These are phyloP conservation scores for Threskiornis aethiopicus DNA, from an alignment of 2,797 vertebrate genomes.

Conservation along the genomic window DNA sequence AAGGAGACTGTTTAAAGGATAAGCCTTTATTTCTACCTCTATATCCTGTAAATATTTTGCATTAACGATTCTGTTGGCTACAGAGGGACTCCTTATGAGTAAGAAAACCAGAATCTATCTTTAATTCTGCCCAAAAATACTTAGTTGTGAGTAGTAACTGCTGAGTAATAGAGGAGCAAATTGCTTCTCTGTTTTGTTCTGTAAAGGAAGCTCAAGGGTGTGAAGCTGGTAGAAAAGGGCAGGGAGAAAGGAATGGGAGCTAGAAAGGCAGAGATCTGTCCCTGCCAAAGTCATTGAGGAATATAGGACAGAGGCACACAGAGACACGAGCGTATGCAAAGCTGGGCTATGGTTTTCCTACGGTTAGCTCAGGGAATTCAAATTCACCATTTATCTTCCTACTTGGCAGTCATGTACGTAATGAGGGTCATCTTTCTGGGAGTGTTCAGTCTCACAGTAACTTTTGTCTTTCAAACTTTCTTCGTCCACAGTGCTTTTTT, in stretches of 20 bases:
- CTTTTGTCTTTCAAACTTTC: neutral
- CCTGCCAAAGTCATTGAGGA: neutral
- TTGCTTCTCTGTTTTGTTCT: neutral
- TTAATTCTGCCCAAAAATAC: neutral
- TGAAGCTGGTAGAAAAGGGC: neutral
- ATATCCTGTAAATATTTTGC: neutral
- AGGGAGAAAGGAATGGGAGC: neutral
- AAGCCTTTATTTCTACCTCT: neutral
- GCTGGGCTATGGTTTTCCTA: neutral
- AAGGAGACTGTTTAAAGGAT: neutral
- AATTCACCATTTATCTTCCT: neutral
- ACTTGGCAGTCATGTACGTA: neutral
- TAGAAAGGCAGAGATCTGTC: neutral
- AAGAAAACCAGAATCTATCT: neutral
- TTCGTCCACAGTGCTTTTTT: neutral
- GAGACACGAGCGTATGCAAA: rapidly evolving
- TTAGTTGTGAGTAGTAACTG: neutral
- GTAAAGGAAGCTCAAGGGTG: neutral
- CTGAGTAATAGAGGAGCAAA: neutral
- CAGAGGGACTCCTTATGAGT: neutral
- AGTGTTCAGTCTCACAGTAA: neutral
- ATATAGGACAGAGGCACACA: neutral
- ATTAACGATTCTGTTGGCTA: neutral
- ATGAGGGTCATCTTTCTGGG: neutral
- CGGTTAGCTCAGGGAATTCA: neutral